Percentiles rank a stretch among this genome's conserved stretches.
Conservation (phyloP, 2,888 invertebrate genomes). For the Patella pellucida region DNA sequence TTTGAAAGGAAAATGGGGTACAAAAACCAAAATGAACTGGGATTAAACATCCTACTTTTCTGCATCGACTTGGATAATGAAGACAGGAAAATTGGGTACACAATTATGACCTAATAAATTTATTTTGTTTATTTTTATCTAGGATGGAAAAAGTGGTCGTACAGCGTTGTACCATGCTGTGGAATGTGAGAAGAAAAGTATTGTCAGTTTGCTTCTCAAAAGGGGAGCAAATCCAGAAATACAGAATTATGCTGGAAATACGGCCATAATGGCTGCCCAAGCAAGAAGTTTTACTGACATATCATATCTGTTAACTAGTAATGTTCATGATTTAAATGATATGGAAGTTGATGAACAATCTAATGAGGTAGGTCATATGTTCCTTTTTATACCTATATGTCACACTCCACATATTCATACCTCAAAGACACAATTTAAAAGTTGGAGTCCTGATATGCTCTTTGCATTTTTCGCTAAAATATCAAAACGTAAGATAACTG, state of each 20-base stretch:
- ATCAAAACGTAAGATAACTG: too few relatives aligned
- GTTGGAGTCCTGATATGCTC: too few relatives aligned
- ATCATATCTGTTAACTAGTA: constrained; percentile 26
- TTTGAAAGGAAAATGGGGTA: too few relatives aligned
- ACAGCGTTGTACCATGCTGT: constrained; percentile 57
- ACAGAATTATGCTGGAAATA: constrained; percentile 58
- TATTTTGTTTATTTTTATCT: constrained; percentile 2
- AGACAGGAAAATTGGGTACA: too few relatives aligned
- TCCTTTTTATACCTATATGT: too few relatives aligned
- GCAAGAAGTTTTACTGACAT: constrained; percentile 33
- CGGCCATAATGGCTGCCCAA: constrained; percentile 40
- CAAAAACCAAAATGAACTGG: too few relatives aligned
- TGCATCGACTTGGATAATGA: too few relatives aligned
- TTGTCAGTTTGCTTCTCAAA: constrained; percentile 46
- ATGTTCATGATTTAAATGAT: constrained; percentile 20
- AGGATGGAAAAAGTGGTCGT: constrained; percentile 63
- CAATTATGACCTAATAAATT: background rate
- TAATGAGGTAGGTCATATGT: too few relatives aligned
- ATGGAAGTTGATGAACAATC: constrained; percentile 3
- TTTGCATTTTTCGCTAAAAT: too few relatives aligned
- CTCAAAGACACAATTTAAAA: too few relatives aligned
- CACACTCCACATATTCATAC: too few relatives aligned
- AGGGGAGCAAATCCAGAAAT: constrained; percentile 52
- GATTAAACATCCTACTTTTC: too few relatives aligned
- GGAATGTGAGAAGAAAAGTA: constrained; percentile 44